These are phyloP conservation scores for Malthinus flaveolus DNA, from an alignment of 2,888 invertebrate species.

Conservation along the genomic window DNA sequence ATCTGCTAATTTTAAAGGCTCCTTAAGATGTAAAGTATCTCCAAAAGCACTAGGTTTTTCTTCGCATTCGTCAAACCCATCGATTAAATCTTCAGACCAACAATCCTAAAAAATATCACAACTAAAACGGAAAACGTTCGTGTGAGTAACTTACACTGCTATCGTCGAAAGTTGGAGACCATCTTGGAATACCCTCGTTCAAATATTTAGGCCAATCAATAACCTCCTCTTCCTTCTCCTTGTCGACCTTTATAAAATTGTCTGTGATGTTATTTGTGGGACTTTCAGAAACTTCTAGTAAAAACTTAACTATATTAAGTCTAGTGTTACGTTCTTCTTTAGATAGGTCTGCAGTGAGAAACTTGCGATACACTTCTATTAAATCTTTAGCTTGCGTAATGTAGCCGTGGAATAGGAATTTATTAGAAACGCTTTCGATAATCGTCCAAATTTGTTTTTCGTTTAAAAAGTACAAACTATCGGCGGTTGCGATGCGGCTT, in stretches of 20 bases:
- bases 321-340: conserved; percentile 39
- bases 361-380: conserved; percentile 40
- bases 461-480: conserved; percentile 46
- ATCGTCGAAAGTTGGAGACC: conserved; percentile 47
- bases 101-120: conserved; percentile 6
- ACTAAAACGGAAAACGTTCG: no score
- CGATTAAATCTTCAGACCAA: conserved; percentile 1
- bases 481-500: conserved; percentile 40
- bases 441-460: conserved; percentile 45
- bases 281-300: conserved; percentile 47
- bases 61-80: not conserved
- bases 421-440: conserved; percentile 46
- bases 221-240: conserved; percentile 48
- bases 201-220: conserved; percentile 58
- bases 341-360: conserved; percentile 37
- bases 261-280: conserved; percentile 48
- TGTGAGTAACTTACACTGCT: conserved; percentile 46
- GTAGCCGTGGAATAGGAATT: conserved; percentile 50
- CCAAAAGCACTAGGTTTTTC: not conserved
- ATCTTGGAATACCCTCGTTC: conserved; percentile 53
- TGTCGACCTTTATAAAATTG: conserved; percentile 37
- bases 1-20: not conserved
- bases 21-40: no score
- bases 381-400: conserved; percentile 44
- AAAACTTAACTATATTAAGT: conserved; percentile 46